Conservation (phyloP, 2,113 vertebrate genomes). For the Telmatochromis sp. region DNA sequence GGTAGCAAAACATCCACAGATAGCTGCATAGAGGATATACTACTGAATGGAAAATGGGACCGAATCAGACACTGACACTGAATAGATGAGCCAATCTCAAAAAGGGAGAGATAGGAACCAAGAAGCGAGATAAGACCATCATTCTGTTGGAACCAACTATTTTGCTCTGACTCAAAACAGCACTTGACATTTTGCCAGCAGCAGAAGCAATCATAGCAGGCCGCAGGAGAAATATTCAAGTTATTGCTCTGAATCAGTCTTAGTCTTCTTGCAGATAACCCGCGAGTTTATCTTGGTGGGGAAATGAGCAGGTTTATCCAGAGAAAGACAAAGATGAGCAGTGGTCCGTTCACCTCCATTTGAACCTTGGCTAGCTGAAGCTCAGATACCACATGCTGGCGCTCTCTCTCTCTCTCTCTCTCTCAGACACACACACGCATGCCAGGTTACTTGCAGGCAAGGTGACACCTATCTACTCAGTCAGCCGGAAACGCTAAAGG, state of each 20-base stretch:
- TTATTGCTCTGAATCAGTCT: background rate
- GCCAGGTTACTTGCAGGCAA: background rate
- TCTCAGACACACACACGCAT: background rate
- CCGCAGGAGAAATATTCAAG: background rate
- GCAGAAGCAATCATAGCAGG: conserved; percentile 14
- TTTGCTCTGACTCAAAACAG: conserved; percentile 2
- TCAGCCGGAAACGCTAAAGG: conserved; percentile 15
- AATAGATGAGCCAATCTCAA: background rate
- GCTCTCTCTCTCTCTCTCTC: background rate
- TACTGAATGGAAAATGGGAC: background rate
- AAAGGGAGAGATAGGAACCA: background rate
- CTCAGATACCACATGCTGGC: background rate
- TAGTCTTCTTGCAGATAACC: background rate
- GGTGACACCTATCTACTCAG: conserved; percentile 4
- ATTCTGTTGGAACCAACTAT: background rate
- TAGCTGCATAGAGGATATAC: background rate
- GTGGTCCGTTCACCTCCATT: background rate
- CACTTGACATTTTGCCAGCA: conserved; percentile 31
- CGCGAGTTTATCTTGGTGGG: background rate
- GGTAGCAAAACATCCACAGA: background rate
- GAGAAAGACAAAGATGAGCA: background rate
- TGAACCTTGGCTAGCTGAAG: background rate
- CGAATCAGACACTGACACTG: background rate
- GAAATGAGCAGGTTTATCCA: background rate
- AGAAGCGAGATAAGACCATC: background rate